Percentiles rank a stretch among this genome's conserved stretches.
These are phyloP conservation scores for Rattus rattus DNA, from an alignment of 2,113 vertebrate species.

Conservation along the genomic window DNA sequence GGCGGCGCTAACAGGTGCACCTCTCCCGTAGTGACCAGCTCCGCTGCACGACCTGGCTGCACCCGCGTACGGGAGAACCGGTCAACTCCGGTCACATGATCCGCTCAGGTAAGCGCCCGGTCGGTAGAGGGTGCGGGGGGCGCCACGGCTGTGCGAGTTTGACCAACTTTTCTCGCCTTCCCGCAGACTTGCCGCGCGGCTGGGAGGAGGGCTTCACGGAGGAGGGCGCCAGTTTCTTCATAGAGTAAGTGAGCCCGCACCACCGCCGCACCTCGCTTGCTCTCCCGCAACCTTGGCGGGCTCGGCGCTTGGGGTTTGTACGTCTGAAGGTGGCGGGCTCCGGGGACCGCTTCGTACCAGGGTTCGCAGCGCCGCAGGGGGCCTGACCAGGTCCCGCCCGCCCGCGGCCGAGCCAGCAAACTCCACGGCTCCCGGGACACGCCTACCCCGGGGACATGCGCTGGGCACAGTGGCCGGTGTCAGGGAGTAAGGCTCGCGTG, in stretches of 20 bases:
- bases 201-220: conserved; percentile 99
- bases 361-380: not conserved
- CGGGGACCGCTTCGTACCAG: not conserved
- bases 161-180: conserved; percentile 50
- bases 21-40: conserved; percentile 91
- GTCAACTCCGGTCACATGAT: conserved; percentile 99
- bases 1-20: conserved; percentile 86
- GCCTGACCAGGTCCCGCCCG: not conserved
- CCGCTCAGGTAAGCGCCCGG: conserved; percentile 92
- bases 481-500: not conserved
- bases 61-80: conserved; percentile 95
- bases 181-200: conserved; percentile 94
- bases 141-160: conserved; percentile 11
- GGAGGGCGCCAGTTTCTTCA: conserved; percentile 99
- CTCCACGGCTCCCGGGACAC: conserved; percentile 21
- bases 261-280: not conserved
- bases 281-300: conserved; percentile 52
- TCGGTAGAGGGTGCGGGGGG: not conserved
- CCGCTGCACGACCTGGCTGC: conserved; percentile 94
- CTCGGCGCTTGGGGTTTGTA: conserved; percentile 33
- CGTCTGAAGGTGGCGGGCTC: conserved; percentile 40
- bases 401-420: not conserved
- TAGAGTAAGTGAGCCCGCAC: conserved; percentile 92
- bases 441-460: not conserved
- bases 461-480: not conserved